phyloP scores from a whole-genome alignment of 2,113 vertebrate species.

The Lamprotornis superbus region DNA sequence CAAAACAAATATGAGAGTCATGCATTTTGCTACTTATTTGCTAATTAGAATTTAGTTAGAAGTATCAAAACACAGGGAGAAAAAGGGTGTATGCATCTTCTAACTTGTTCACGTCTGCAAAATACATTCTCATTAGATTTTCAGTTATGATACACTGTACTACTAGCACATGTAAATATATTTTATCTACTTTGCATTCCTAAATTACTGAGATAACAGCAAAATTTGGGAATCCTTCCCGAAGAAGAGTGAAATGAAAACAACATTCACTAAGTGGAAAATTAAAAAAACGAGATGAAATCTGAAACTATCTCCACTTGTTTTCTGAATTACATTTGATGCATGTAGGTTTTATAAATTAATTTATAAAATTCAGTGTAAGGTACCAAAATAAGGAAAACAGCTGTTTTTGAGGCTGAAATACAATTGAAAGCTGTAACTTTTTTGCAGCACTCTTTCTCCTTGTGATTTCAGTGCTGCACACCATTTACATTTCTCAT shows the following conservation, averaged over 20 bases:
- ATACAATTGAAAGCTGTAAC: neutral
- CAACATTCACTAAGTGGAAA: neutral
- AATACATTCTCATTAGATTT: neutral
- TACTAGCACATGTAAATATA: neutral
- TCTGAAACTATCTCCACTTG: neutral
- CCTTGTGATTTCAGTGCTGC: neutral
- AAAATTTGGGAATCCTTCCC: neutral
- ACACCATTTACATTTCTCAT: neutral
- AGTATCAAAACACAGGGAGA: neutral
- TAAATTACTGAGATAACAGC: neutral
- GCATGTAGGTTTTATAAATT: neutral
- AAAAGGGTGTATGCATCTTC: neutral
- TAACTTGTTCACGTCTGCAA: neutral
- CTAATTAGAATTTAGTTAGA: neutral
- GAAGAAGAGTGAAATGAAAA: neutral
- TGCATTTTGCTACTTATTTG: neutral
- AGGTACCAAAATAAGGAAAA: neutral
- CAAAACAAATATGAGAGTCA: neutral
- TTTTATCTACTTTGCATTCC: neutral
- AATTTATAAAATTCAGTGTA: neutral
- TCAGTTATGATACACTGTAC: neutral
- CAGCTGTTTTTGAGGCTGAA: neutral
- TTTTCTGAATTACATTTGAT: neutral
- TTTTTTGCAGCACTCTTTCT: neutral
- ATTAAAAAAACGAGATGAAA: neutral